phyloP scores from a whole-genome alignment of 2,113 vertebrate genomes.

The Sinocyclocheilus grahami region DNA sequence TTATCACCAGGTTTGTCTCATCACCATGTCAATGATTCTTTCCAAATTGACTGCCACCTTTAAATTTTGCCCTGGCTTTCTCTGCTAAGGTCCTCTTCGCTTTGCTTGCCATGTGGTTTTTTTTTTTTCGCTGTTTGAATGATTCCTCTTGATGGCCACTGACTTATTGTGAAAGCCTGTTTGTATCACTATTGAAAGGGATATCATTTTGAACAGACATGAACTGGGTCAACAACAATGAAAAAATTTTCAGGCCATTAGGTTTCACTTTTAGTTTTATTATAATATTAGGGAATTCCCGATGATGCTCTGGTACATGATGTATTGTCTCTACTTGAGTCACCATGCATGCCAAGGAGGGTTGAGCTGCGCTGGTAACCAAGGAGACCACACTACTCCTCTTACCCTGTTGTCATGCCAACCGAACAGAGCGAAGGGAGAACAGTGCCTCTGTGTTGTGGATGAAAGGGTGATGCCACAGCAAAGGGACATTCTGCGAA shows the following conservation, averaged over 20 bases:
- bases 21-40: neutral
- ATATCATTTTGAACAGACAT: neutral
- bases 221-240: neutral
- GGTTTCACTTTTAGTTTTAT: constrained; percentile 17
- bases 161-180: neutral
- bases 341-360: constrained; percentile 34
- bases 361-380: constrained; percentile 34
- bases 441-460: constrained; percentile 39
- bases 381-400: constrained; percentile 42
- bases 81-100: neutral
- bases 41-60: neutral
- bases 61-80: neutral
- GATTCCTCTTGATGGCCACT: neutral
- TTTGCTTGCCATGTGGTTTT: neutral
- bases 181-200: neutral
- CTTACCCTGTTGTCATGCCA: constrained; percentile 57
- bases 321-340: neutral
- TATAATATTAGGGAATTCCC: constrained; percentile 41
- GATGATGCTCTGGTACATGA: neutral
- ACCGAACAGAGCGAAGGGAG: constrained; percentile 36
- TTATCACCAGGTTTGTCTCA: constrained; percentile 90
- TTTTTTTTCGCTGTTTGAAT: neutral
- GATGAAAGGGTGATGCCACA: constrained; percentile 40
- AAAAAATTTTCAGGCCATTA: neutral
- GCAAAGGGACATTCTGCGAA: constrained; percentile 5